phyloP scores from a whole-genome alignment of 2,797 vertebrate genomes.

The Lepilemur septentrionalis region DNA sequence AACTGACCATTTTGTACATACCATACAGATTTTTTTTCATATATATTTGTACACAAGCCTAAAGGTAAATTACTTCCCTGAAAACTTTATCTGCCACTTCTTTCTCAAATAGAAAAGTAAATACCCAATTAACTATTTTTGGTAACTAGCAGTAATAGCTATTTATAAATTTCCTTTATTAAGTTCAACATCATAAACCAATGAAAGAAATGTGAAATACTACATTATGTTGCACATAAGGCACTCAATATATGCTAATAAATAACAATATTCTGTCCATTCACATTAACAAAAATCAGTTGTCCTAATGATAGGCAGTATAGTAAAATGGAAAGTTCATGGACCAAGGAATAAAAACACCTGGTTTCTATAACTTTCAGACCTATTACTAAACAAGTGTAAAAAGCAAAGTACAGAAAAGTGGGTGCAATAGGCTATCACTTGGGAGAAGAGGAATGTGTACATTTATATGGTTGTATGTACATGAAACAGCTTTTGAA shows the following conservation, averaged over 20 bases:
- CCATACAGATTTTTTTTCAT: not conserved
- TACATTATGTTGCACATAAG: not conserved
- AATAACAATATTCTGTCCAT: not conserved
- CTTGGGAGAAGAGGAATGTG: not conserved
- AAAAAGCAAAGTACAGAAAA: not conserved
- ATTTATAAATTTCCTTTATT: constrained; percentile 12
- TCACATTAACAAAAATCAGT: constrained; percentile 19
- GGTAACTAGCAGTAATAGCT: not conserved
- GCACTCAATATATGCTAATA: not conserved
- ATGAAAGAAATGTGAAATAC: constrained; percentile 7
- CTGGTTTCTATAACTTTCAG: not conserved
- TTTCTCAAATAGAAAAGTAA: constrained; percentile 54
- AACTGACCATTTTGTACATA: not conserved
- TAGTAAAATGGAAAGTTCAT: constrained; percentile 13
- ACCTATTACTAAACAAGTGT: constrained; percentile 3
- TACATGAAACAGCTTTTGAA: not conserved
- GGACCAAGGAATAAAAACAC: constrained; percentile 26
- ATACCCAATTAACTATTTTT: not conserved
- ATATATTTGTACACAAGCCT: not conserved
- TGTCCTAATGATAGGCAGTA: not conserved
- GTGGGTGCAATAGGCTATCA: not conserved
- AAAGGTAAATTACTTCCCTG: constrained; percentile 34
- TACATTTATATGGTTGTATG: not conserved
- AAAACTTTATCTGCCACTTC: constrained; percentile 21
- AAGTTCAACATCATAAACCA: constrained; percentile 24